Percentiles rank a stretch among this genome's conserved stretches.
Evolutionary conservation across 2,797 vertebrate genomes (phyloP).

Genomic region (Rachycentron canadum): DNA sequence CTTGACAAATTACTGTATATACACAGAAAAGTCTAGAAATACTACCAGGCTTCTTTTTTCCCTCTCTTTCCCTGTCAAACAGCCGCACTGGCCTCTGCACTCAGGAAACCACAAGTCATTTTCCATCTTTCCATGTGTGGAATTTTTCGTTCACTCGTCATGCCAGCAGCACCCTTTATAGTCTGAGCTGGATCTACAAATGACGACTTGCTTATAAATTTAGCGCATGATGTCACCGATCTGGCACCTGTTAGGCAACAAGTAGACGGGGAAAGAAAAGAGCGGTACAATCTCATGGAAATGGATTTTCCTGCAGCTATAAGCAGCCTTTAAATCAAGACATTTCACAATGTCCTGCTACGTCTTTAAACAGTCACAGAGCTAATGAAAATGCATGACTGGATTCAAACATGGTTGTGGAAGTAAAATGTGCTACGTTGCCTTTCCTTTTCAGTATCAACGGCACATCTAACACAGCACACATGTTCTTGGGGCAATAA

Average conservation of each 20-base stretch:
- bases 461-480: slow-evolving; percentile 29
- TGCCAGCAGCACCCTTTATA: slow-evolving; percentile 79
- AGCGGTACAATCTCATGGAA: slow-evolving; percentile 43
- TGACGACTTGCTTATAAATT: slow-evolving; percentile 78
- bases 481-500: background rate
- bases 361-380: slow-evolving; percentile 29
- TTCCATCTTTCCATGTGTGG: slow-evolving; percentile 86
- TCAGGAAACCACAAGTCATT: slow-evolving; percentile 86
- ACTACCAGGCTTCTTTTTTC: slow-evolving; percentile 44
- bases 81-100: slow-evolving; percentile 74
- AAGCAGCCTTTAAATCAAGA: slow-evolving; percentile 35
- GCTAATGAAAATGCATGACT: slow-evolving; percentile 39
- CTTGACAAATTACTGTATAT: slow-evolving; percentile 76
- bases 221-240: slow-evolving; percentile 83
- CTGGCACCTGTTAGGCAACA: slow-evolving; percentile 62
- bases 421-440: slow-evolving; percentile 33
- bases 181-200: slow-evolving; percentile 70
- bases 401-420: slow-evolving; percentile 22
- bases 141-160: slow-evolving; percentile 82
- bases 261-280: slow-evolving; percentile 50
- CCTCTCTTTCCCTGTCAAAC: slow-evolving; percentile 66
- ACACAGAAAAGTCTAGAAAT: slow-evolving; percentile 75
- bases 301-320: slow-evolving; percentile 51
- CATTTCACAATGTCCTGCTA: slow-evolving; percentile 32
- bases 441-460: slow-evolving; percentile 19